These are phyloP conservation scores for Ciconia stormi DNA, from an alignment of 2,113 vertebrate species.

Conservation along the genomic window DNA sequence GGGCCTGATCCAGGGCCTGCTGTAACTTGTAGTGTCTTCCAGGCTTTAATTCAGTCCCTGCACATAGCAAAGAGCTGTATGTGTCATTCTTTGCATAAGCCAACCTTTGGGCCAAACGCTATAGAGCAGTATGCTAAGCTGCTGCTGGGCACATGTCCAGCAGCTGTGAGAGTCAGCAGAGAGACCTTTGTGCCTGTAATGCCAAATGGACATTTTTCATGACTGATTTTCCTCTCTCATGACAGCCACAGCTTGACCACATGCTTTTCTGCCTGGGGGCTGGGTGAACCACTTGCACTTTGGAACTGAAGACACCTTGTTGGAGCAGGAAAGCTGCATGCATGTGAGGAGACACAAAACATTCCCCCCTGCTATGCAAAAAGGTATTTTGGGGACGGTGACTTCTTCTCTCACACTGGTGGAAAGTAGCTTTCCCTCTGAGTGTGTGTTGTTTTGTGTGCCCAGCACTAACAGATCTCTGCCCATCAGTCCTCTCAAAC, in stretches of 20 bases:
- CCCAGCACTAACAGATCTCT: not conserved
- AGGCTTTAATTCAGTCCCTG: not conserved
- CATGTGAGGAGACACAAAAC: not conserved
- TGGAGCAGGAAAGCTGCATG: not conserved
- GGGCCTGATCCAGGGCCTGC: not conserved
- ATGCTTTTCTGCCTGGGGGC: not conserved
- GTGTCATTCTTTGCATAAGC: not conserved
- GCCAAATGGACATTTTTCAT: not conserved
- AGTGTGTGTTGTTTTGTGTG: not conserved
- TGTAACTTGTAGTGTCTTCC: not conserved
- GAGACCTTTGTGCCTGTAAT: not conserved
- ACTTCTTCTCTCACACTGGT: not conserved
- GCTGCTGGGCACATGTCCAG: not conserved
- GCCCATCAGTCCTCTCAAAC: not conserved
- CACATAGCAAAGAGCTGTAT: not conserved
- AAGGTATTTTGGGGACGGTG: not conserved
- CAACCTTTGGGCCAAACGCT: not conserved
- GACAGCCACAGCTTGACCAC: not conserved
- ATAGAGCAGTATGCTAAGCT: not conserved
- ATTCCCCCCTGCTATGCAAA: accelerated
- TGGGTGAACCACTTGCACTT: accelerated
- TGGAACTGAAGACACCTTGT: not conserved
- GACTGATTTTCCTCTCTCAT: not conserved
- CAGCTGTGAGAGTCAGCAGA: conserved; percentile 2
- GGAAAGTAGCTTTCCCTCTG: not conserved